Percentiles rank a stretch among this genome's conserved stretches.
Evolutionary conservation across 1,140 invertebrate genomes (phyloP).

Genomic region (Zaprionus ghesquierei): DNA sequence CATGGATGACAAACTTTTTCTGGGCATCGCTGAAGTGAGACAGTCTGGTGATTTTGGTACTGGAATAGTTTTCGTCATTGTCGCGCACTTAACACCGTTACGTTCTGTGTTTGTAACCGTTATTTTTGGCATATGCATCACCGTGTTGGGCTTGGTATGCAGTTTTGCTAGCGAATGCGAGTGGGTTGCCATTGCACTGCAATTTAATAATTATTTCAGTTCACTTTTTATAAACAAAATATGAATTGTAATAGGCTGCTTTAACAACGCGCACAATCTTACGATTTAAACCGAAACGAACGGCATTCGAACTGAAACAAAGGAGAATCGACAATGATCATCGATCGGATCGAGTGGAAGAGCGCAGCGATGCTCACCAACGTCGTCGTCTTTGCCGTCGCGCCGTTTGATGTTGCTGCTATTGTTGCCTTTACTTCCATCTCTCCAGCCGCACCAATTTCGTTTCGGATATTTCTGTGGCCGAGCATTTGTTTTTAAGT

Average conservation of each 20-base stretch:
- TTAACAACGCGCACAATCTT: conserved; percentile 10
- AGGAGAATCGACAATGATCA: conserved; percentile 38
- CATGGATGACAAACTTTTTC: conserved; percentile 64
- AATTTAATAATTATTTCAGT: neutral
- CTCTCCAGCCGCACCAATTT: conserved; percentile 15
- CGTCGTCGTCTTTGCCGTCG: neutral
- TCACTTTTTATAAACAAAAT: conserved; percentile 5
- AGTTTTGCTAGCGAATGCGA: neutral
- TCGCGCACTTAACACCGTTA: neutral
- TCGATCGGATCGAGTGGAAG: conserved; percentile 50
- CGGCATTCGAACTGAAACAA: neutral
- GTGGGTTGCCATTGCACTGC: conserved; percentile 6
- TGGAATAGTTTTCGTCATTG: neutral
- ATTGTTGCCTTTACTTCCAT: conserved; percentile 24
- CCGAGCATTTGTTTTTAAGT: conserved; percentile 59
- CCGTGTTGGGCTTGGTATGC: neutral
- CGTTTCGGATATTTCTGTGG: conserved; percentile 33
- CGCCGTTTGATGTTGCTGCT: conserved; percentile 20
- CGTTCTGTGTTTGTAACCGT: conserved; percentile 13
- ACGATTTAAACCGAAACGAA: conserved; percentile 21
- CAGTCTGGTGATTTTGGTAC: conserved; percentile 45
- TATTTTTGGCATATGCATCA: conserved; percentile 18
- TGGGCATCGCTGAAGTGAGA: conserved; percentile 28
- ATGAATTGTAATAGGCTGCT: neutral
- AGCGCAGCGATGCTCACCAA: conserved; percentile 13